Percentiles rank a stretch among this genome's conserved stretches.
Conservation (phyloP, 1,140 invertebrate genomes). For the Plodia interpunctella region DNA sequence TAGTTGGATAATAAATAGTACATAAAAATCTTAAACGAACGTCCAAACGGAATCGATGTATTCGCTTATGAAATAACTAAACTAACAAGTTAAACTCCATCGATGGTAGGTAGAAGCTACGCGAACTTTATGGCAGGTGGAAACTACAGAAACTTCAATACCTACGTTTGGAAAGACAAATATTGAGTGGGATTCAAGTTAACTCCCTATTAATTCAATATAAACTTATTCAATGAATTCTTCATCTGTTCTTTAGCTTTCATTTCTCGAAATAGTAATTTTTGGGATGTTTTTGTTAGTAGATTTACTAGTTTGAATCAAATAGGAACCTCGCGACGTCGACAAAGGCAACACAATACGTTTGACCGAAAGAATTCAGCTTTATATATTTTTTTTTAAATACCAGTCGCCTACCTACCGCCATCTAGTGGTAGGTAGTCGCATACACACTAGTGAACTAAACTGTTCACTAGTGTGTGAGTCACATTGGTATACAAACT, state of each 20-base stretch:
- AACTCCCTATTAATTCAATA: not conserved
- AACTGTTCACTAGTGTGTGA: too few relatives aligned
- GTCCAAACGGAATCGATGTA: not conserved
- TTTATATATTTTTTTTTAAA: too few relatives aligned
- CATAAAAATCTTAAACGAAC: not conserved
- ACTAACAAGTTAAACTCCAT: not conserved
- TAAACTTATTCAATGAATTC: conserved; percentile 4
- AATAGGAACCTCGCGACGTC: too few relatives aligned
- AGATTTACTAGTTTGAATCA: too few relatives aligned
- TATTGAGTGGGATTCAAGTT: not conserved
- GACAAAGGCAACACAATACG: too few relatives aligned
- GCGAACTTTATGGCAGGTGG: too few relatives aligned
- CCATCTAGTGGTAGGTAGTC: too few relatives aligned
- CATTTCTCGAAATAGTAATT: not conserved
- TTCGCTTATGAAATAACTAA: not conserved
- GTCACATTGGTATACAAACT: too few relatives aligned
- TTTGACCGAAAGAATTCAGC: too few relatives aligned
- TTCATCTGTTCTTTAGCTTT: not conserved
- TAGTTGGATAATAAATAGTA: not conserved
- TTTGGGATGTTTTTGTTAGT: not conserved
- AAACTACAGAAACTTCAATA: not conserved
- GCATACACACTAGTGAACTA: too few relatives aligned
- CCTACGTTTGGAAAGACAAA: not conserved
- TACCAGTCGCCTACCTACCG: too few relatives aligned
- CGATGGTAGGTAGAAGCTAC: not conserved